phyloP scores from a whole-genome alignment of 2,797 vertebrate genomes.

The Myripristis jacobus region DNA sequence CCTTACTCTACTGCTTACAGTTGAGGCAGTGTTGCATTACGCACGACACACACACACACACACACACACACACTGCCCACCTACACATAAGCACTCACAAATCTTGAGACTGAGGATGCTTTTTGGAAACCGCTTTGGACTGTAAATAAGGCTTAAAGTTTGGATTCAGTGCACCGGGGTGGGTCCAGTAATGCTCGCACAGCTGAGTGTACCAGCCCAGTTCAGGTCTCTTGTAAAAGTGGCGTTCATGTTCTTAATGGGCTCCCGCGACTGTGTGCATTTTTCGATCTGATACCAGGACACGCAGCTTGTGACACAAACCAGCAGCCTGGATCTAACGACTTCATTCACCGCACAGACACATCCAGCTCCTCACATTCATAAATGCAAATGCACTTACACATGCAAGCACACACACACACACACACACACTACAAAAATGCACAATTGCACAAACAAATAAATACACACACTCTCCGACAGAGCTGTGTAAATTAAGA shows the following conservation, averaged over 20 bases:
- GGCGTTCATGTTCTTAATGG: conserved; percentile 10
- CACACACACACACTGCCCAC: too few species aligned
- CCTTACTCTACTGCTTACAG: conserved; percentile 29
- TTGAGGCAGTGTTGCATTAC: conserved; percentile 4
- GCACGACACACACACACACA: not conserved
- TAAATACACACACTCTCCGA: too few species aligned
- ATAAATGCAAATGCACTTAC: not conserved
- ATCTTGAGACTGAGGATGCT: not conserved
- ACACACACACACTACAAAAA: too few species aligned
- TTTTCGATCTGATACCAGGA: not conserved
- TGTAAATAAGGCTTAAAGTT: conserved; percentile 19
- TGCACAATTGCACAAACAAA: too few species aligned
- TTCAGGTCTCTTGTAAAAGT: conserved; percentile 2
- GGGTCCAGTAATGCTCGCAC: conserved; percentile 5
- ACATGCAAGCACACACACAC: not conserved
- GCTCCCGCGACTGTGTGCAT: not conserved
- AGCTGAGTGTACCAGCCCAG: conserved; percentile 4
- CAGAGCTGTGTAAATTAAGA: too few species aligned
- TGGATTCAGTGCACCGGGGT: not conserved
- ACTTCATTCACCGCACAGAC: conserved; percentile 5
- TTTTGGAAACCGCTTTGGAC: not conserved
- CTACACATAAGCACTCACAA: not conserved
- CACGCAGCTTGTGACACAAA: not conserved
- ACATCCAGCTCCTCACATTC: not conserved
- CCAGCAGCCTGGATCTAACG: not conserved